These are phyloP conservation scores for Cinclus mexicanus DNA, from an alignment of 2,113 vertebrate genomes.

Conservation along the genomic window DNA sequence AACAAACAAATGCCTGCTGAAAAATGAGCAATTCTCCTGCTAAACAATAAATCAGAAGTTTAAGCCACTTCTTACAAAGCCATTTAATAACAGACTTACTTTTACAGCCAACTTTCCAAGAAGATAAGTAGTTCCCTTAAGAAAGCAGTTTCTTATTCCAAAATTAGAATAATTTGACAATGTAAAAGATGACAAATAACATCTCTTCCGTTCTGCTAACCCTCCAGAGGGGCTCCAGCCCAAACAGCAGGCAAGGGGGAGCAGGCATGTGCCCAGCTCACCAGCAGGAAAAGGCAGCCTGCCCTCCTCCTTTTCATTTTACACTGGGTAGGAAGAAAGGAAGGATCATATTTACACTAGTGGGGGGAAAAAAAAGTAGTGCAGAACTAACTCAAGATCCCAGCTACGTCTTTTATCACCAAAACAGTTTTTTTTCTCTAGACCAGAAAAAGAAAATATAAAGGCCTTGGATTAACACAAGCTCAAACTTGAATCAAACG, in stretches of 20 bases:
- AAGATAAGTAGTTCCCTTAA: conserved; percentile 47
- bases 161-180: conserved; percentile 38
- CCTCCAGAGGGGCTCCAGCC: not conserved
- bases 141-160: conserved; percentile 42
- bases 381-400: not conserved
- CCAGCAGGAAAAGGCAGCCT: not conserved
- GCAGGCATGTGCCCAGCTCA: not conserved
- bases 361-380: not conserved
- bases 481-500: not conserved
- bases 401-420: not conserved
- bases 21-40: conserved; percentile 41
- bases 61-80: conserved; percentile 40
- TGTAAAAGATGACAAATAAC: conserved; percentile 20
- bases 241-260: not conserved
- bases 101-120: conserved; percentile 47
- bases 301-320: not conserved
- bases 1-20: conserved; percentile 38
- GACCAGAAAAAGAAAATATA: not conserved
- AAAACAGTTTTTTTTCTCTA: not conserved
- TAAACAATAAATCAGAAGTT: conserved; percentile 52
- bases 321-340: not conserved
- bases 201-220: not conserved
- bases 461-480: not conserved
- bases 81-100: conserved; percentile 37
- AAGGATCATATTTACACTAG: not conserved